Percentiles rank a stretch among this genome's conserved stretches.
Conservation (phyloP, 2,888 invertebrate species). For the Pterostichus niger region DNA sequence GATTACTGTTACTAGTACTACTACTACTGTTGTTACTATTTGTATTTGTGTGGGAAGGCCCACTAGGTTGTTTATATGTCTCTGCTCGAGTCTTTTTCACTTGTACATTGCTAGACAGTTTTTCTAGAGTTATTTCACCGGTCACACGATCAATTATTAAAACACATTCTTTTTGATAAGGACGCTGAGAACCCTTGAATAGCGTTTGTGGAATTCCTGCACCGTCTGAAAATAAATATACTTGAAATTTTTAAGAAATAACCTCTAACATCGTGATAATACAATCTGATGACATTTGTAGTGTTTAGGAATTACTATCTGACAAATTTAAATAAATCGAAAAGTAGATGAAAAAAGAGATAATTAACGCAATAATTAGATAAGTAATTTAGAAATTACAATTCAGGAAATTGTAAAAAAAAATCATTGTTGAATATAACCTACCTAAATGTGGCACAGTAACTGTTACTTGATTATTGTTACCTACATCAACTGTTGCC, state of each 20-base stretch:
- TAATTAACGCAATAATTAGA: too few species aligned
- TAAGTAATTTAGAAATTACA: too few species aligned
- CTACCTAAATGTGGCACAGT: constrained; percentile 94
- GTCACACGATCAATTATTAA: constrained; percentile 95
- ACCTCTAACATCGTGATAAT: too few species aligned
- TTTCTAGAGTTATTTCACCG: constrained; percentile 95
- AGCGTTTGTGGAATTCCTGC: constrained; percentile 94
- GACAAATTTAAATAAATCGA: too few species aligned
- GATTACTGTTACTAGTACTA: neutral
- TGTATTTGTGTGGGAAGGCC: constrained; percentile 63
- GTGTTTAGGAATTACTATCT: too few species aligned
- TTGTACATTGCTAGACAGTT: constrained; percentile 93
- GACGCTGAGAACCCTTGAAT: constrained; percentile 95
- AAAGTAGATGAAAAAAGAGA: too few species aligned
- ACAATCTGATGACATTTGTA: neutral
- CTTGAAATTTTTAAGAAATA: neutral
- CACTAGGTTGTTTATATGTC: constrained; percentile 73
- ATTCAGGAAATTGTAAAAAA: too few species aligned
- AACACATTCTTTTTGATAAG: constrained; percentile 96
- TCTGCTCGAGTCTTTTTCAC: constrained; percentile 93
- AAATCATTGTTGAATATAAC: neutral
- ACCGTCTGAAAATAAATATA: constrained; percentile 82
- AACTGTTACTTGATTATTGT: constrained; percentile 94
- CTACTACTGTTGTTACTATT: neutral
- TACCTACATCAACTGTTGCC: constrained; percentile 93